These are phyloP conservation scores for Sylvia borin DNA, from an alignment of 2,797 vertebrate species.

Conservation along the genomic window DNA sequence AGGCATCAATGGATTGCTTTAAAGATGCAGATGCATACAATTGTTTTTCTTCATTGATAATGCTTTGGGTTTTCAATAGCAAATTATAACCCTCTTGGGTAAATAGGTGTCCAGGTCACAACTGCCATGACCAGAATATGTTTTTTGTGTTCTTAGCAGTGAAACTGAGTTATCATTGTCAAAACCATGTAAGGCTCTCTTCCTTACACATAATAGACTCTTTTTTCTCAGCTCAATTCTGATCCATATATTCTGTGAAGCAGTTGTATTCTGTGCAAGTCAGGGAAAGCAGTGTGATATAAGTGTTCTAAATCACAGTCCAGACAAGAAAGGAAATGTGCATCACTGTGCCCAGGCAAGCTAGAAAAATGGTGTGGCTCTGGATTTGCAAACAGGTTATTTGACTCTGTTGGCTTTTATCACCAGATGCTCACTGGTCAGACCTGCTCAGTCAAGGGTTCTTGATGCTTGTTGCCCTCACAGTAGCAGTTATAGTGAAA, in stretches of 20 bases:
- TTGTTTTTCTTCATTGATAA: background rate
- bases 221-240: background rate
- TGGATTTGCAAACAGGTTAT: background rate
- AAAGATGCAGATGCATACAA: background rate
- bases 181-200: background rate
- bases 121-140: background rate
- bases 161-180: background rate
- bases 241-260: background rate
- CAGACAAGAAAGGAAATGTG: background rate
- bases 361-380: background rate
- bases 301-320: background rate
- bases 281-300: background rate
- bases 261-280: background rate
- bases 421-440: background rate
- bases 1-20: background rate
- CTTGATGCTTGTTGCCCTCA: background rate
- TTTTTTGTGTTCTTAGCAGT: background rate
- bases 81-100: background rate
- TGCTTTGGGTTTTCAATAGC: background rate
- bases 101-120: background rate
- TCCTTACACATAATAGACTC: background rate
- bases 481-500: background rate
- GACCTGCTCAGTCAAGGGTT: background rate
- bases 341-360: background rate
- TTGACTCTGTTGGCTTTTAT: background rate